phyloP scores from a whole-genome alignment of 2,888 invertebrate species.

The Amblyjoppa fuscipennis region DNA sequence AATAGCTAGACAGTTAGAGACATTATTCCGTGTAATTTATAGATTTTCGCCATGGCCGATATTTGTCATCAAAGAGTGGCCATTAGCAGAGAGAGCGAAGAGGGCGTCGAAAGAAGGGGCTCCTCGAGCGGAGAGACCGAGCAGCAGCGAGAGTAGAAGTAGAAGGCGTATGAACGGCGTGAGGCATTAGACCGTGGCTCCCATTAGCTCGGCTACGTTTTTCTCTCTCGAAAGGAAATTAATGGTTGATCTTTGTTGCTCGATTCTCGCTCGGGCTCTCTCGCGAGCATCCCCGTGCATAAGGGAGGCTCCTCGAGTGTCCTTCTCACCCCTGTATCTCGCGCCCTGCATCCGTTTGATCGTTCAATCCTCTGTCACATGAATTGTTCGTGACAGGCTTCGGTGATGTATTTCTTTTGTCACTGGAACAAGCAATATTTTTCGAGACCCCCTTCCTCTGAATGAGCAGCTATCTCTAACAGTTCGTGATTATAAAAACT shows the following conservation, averaged over 20 bases:
- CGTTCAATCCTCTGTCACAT: conserved; percentile 42
- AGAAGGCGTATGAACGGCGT: conserved; percentile 80
- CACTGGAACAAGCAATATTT: conserved; percentile 9
- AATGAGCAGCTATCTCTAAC: conserved; percentile 5
- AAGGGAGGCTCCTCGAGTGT: conserved; percentile 38
- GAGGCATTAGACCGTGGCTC: conserved; percentile 84
- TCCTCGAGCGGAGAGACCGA: conserved; percentile 48
- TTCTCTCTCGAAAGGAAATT: conserved; percentile 82
- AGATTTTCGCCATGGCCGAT: conserved; percentile 84
- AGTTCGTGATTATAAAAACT: conserved; percentile 10
- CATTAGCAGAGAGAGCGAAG: conserved; percentile 82
- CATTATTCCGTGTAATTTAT: conserved; percentile 83
- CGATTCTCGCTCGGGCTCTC: conserved; percentile 41
- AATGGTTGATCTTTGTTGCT: conserved; percentile 81
- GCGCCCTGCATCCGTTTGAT: conserved; percentile 44
- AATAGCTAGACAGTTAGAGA: conserved; percentile 61
- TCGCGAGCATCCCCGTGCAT: conserved; percentile 15
- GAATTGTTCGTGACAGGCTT: conserved; percentile 50
- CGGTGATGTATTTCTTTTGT: conserved; percentile 19
- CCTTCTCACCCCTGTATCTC: conserved; percentile 33
- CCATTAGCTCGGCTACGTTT: conserved; percentile 83
- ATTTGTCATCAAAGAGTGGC: conserved; percentile 85
- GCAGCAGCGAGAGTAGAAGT: conserved; percentile 44
- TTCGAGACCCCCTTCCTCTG: neutral
- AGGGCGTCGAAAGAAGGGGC: conserved; percentile 75